A percentile compares a stretch with the other conserved stretches of the same genome.
Conservation (phyloP, 2,113 vertebrate genomes). For the Chionodraco myersi region DNA sequence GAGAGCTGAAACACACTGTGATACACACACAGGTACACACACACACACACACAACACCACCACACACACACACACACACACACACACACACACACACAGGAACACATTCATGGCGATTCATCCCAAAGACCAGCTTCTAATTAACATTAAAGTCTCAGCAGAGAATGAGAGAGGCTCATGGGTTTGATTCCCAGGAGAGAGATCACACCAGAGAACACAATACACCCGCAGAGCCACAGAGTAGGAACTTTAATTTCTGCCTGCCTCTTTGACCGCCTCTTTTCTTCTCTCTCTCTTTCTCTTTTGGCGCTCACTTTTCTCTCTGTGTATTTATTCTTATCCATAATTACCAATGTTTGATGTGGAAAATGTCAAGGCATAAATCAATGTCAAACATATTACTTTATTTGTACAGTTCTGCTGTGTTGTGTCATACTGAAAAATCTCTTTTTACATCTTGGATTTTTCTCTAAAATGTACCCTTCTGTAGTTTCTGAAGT, state of each 20-base stretch:
- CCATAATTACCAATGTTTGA: constrained; percentile 3
- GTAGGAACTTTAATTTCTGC: constrained; percentile 47
- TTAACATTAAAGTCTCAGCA: constrained; percentile 78
- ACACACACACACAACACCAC: background rate
- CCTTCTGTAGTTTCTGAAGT: background rate
- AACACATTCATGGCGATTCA: constrained; percentile 73
- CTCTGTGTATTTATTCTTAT: background rate
- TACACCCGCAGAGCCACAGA: constrained; percentile 33
- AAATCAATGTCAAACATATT: constrained; percentile 10
- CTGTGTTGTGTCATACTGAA: background rate
- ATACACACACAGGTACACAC: constrained; percentile 57
- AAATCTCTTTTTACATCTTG: background rate
- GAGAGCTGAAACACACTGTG: constrained; percentile 68
- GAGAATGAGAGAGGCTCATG: constrained; percentile 70
- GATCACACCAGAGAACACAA: constrained; percentile 66
- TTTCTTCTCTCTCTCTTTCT: background rate
- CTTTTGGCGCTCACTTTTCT: too few relatives aligned
- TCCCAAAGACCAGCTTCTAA: constrained; percentile 76
- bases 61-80: constrained; percentile 65
- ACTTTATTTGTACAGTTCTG: background rate
- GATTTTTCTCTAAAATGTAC: background rate
- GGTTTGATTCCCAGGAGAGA: constrained; percentile 74
- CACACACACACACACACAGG: constrained; percentile 53
- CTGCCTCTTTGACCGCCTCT: background rate
- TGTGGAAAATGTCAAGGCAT: constrained; percentile 10